Evolutionary conservation across 2,113 vertebrate genomes (phyloP), one percentile per base, ranked within the genome.

Genomic region (Zosterops borbonicus): DNA sequence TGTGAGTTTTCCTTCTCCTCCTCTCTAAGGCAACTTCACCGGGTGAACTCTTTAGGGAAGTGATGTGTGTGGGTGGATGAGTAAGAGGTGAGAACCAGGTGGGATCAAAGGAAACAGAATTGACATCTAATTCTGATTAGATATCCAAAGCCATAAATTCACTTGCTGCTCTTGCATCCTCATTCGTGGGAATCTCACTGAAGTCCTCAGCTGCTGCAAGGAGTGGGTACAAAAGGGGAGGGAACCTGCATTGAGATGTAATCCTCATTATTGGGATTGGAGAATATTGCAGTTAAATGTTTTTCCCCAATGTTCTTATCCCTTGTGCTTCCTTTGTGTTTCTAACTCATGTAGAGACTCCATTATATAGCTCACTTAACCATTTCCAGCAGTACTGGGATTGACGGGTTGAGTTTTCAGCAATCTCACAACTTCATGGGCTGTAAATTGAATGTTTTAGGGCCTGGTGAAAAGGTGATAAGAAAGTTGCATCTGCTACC

Each of bases 401-500:
- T 78, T 95, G 94, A 81, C 86, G 94, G 64, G 59, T 74, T 87
- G 94, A 88, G 69, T 80, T 93, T 95, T 94, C 87, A 94, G 79
- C 79, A 84, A 41, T 94, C 87, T 92, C n/a, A 79, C 78, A 90
- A 85, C 77, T 96, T 96, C 39, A 8, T 19, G 46, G 77, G 29
- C 81, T 92, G 77, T 68, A 95, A 96, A 96, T 92, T 44, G 71
- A 85, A 83, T 92, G 69, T 35, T 96, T 95, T 87, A 92, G 86
- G 92, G n/a, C 33, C 73, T 87, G 65, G 29, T 85, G 94, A 92
- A 89, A 94, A 92, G 91, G 81, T 91, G 74, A 83, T 90, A 89
- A 90, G 79, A 68, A 94, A 94, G 69, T 81, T 95, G 80, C 42
- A 85, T 87, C 83, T 96, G 67, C 91, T 88, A 41, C 67, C 37